Percentiles rank a stretch among this genome's conserved stretches.
These are phyloP conservation scores for Charina bottae DNA, from an alignment of 2,113 vertebrate genomes.

Conservation along the genomic window DNA sequence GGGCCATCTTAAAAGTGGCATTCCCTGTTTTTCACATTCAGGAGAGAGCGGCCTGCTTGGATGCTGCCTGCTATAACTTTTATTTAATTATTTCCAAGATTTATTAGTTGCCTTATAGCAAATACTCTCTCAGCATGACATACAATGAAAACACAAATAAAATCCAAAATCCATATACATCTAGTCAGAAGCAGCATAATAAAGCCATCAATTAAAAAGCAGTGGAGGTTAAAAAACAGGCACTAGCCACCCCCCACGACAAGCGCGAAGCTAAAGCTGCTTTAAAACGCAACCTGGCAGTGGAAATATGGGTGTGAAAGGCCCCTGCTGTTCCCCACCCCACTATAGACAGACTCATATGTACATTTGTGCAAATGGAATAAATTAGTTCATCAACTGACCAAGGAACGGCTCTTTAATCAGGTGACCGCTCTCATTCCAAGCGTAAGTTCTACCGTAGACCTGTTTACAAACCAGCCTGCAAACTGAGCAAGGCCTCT, in stretches of 20 bases:
- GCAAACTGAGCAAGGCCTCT: conserved; percentile 27
- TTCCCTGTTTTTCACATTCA: background rate
- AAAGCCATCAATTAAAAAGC: conserved; percentile 15
- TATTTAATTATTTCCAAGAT: conserved; percentile 8
- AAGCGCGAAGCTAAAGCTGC: background rate
- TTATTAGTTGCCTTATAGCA: conserved; percentile 19
- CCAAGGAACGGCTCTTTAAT: background rate
- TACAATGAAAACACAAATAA: conserved; percentile 25
- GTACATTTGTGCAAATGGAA: no score
- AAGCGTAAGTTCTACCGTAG: no score
- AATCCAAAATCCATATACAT: conserved; percentile 29
- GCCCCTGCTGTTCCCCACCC: background rate
- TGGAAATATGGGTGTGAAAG: background rate
- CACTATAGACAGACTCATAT: background rate
- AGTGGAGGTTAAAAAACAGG: background rate
- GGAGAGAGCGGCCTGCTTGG: background rate
- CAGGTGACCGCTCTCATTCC: background rate
- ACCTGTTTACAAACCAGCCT: background rate
- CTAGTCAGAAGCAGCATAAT: conserved; percentile 9
- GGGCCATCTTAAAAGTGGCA: background rate
- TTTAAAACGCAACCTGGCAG: background rate
- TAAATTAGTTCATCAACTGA: background rate
- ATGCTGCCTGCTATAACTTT: background rate
- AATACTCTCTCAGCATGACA: conserved; percentile 1
- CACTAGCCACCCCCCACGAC: background rate